These are phyloP conservation scores for Myioborus melanocephalus DNA, from an alignment of 2,797 vertebrate species.

Conservation along the genomic window DNA sequence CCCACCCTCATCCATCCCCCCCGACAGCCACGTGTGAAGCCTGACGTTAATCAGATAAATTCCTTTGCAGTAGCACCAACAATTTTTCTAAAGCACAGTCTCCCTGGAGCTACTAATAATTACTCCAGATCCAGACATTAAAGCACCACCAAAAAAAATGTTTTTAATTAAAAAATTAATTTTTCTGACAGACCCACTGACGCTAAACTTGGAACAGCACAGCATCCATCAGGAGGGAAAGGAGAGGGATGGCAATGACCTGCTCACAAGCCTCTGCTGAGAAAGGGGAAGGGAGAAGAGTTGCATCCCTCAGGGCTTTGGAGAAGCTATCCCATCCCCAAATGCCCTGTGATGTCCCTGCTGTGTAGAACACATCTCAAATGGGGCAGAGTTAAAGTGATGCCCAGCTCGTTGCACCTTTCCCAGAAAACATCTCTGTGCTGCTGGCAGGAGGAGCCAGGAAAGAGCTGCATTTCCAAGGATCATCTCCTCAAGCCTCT, in stretches of 20 bases:
- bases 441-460: neutral
- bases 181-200: constrained; percentile 63
- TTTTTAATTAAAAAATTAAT: constrained; percentile 78
- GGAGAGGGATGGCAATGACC: neutral
- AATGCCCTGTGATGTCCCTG: neutral
- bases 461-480: neutral
- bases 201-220: neutral
- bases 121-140: constrained; percentile 72
- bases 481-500: neutral
- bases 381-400: neutral
- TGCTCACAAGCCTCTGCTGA: neutral
- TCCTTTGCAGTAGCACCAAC: constrained; percentile 58
- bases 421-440: neutral
- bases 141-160: constrained; percentile 55
- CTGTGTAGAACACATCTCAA: neutral
- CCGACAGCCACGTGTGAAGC: constrained; percentile 13
- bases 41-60: constrained; percentile 70
- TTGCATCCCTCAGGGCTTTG: neutral
- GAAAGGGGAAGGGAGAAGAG: neutral
- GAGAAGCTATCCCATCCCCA: neutral
- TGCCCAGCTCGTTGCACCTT: neutral
- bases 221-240: neutral
- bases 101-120: constrained; percentile 72
- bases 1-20: neutral
- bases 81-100: constrained; percentile 64